Conservation (phyloP, 2,113 vertebrate genomes). For the Leucosticte australis region DNA sequence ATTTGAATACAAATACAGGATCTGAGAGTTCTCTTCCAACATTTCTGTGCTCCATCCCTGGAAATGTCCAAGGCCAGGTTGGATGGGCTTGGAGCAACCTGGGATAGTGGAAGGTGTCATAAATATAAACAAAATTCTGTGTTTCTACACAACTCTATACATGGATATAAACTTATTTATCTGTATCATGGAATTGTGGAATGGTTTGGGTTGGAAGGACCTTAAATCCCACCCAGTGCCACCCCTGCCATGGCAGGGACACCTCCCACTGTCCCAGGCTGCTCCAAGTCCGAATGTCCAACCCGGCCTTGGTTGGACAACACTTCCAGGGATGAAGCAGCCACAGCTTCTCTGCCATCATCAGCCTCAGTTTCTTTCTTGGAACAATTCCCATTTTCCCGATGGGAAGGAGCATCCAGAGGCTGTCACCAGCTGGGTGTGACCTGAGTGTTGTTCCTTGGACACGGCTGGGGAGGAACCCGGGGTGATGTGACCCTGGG, state of each 20-base stretch:
- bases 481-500: rapidly evolving
- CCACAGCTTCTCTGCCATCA: background rate
- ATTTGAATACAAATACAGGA: background rate
- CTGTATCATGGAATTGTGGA: background rate
- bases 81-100: background rate
- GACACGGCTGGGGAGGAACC: background rate
- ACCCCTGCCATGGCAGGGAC: background rate
- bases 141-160: rapidly evolving
- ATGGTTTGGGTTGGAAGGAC: background rate
- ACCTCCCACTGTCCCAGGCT: background rate
- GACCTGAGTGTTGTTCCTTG: rapidly evolving
- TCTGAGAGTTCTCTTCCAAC: background rate
- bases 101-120: background rate
- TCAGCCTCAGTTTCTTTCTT: background rate
- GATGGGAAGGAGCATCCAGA: background rate
- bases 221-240: background rate
- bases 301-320: background rate
- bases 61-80: background rate
- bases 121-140: background rate
- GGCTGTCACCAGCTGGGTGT: background rate
- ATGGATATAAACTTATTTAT: no score
- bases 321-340: background rate
- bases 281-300: background rate
- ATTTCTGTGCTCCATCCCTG: background rate
- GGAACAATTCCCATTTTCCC: background rate